Evolutionary conservation across 2,113 vertebrate genomes (phyloP).

Genomic region (Oreochromis aureus): DNA sequence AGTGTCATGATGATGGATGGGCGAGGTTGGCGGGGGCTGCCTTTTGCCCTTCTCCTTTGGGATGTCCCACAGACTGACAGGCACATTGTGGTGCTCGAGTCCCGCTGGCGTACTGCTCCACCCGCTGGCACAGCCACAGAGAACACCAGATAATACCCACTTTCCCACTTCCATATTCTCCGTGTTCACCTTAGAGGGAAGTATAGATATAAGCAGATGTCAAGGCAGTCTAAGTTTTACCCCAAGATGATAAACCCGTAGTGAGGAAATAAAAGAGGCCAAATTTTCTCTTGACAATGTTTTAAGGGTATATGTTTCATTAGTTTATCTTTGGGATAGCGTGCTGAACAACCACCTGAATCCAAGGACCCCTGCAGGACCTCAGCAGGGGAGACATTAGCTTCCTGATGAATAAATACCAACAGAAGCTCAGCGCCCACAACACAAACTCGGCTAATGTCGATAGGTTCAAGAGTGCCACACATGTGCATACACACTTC

Average conservation of each 20-base stretch:
- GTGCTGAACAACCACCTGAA: neutral
- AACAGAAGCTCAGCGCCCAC: neutral
- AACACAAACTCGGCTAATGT: neutral
- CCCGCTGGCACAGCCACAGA: slow-evolving; percentile 60
- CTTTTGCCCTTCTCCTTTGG: slow-evolving; percentile 68
- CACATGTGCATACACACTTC: neutral
- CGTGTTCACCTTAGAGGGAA: neutral
- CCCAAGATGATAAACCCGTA: neutral
- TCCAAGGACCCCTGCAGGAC: slow-evolving; percentile 19
- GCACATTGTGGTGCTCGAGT: slow-evolving; percentile 63
- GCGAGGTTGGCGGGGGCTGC: slow-evolving; percentile 64
- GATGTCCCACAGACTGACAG: slow-evolving; percentile 67
- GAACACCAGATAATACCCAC: slow-evolving; percentile 29
- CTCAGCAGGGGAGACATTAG: slow-evolving; percentile 23
- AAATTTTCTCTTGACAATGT: neutral
- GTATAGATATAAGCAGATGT: neutral
- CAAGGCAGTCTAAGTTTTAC: neutral
- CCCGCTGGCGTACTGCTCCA: slow-evolving; percentile 25
- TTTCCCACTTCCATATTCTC: slow-evolving; percentile 37
- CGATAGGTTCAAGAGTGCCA: neutral
- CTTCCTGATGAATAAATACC: slow-evolving; percentile 42
- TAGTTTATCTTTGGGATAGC: neutral
- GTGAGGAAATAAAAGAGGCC: neutral
- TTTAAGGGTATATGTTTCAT: neutral
- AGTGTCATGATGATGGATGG: slow-evolving; percentile 79